Evolutionary conservation across 92 coral and sea anemone genomes (phyloP), one percentile per base, ranked within the genome.

Genomic region (Epizoanthus scotinus): DNA sequence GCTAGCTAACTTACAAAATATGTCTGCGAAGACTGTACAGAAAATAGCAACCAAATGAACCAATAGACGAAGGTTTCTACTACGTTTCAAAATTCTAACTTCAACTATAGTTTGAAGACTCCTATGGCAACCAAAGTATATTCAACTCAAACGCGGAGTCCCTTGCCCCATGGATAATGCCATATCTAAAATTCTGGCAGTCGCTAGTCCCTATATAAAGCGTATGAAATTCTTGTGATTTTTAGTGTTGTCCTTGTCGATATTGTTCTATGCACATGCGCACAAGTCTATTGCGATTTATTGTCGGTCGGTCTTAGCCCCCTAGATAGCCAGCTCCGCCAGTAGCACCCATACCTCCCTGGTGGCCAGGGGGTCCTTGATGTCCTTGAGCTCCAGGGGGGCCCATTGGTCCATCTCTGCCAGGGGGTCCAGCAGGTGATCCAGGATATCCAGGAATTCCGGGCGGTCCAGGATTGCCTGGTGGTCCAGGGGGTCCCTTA

Each of bases 401-500:
- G 67, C 99, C 99, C 81, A 87, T 86, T 24, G 99, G 99, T 12
- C 99, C 99, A 3, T 86, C 90, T 86, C 97, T 84, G 14, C 99
- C 99, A 18, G 99, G 91, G 24, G 99, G 98, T 40, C 99, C 99
- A 10, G 99, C 99, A 8, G 99, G 98, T 29, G 86, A 50, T 42
- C 99, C 99, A 25, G 99, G 99, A 54, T 89, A 91, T 15, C 99
- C 99, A 36, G 98, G 94, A 72, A 94, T 88, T 9, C 99, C 99
- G 17, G 98, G 95, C 10, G 95, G 98, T 66, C 99, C 99, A 42
- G 96, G 96, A 10, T 89, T 91, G 18, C 99, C 99, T 14, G 99
- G 94, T 34, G 93, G 98, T 70, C 99, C 99, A 56, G 94, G 94
- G 62, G 99, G 99, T 54, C 99, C 99, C 70, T 95, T 95, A 0